Evolutionary conservation across 2,113 vertebrate genomes (phyloP).

Genomic region (Phyllopteryx taeniolatus): DNA sequence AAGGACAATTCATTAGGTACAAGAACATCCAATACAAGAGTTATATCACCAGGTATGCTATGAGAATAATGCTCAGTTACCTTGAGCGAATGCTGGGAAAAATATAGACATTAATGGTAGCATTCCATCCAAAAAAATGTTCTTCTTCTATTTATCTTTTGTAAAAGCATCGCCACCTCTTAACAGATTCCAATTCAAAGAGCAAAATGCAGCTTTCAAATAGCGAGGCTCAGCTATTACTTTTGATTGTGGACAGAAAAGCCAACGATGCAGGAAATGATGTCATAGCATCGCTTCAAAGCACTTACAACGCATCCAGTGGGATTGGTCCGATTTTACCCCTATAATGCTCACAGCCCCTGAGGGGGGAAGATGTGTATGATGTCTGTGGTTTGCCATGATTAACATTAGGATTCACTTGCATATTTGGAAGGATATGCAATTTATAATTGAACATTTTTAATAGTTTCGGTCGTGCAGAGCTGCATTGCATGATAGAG

Average conservation of each 20-base stretch:
- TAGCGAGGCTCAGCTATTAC: background rate
- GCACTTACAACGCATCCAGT: background rate
- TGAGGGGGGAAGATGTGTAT: background rate
- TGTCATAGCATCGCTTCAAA: background rate
- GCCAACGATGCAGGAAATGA: background rate
- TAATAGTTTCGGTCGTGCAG: no score
- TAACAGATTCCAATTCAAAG: background rate
- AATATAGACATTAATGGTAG: no score
- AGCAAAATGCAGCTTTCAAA: background rate
- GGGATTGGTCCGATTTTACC: background rate
- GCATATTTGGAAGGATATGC: no score
- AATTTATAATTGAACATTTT: no score
- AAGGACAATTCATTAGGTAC: background rate
- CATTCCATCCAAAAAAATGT: no score
- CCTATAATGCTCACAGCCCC: background rate
- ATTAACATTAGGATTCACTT: no score
- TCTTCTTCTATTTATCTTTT: background rate
- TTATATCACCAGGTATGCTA: background rate
- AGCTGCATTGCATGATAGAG: no score
- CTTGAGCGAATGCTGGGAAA: no score
- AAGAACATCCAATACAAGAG: background rate
- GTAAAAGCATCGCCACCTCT: background rate
- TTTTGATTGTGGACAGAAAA: background rate
- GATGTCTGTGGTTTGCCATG: background rate
- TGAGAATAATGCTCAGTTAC: background rate